A percentile compares a stretch with the other conserved stretches of the same genome.
Evolutionary conservation across 1,140 invertebrate genomes (phyloP).

Genomic region (Drosophila arizonae): DNA sequence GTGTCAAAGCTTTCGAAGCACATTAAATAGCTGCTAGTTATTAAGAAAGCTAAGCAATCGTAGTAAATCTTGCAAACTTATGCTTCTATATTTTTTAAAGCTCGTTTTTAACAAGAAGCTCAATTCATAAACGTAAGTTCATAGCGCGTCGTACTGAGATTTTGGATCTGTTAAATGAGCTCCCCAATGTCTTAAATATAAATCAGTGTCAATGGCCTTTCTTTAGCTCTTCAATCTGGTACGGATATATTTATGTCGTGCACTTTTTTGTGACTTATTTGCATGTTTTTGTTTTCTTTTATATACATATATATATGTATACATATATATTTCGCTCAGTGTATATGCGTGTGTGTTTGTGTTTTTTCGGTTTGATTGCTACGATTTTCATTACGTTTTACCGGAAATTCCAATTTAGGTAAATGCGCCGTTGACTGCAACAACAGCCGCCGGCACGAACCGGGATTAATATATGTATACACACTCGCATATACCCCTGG

Average conservation of each 20-base stretch:
- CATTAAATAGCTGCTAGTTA: too few relatives aligned
- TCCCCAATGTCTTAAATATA: neutral
- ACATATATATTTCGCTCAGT: slow-evolving; percentile 26
- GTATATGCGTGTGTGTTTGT: slow-evolving; percentile 49
- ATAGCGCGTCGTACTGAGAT: neutral
- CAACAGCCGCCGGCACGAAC: slow-evolving; percentile 46
- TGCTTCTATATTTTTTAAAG: too few relatives aligned
- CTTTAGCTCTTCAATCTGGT: neutral
- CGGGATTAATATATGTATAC: slow-evolving; percentile 63
- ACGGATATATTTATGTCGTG: slow-evolving; percentile 12
- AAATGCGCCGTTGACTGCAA: slow-evolving; percentile 79
- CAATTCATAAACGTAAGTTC: neutral
- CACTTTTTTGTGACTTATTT: slow-evolving; percentile 9
- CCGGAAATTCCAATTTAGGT: slow-evolving; percentile 83
- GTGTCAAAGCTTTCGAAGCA: too few relatives aligned
- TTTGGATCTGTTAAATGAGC: neutral
- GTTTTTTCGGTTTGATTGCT: slow-evolving; percentile 73
- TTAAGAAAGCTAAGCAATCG: too few relatives aligned
- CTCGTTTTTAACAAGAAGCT: neutral
- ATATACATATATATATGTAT: neutral
- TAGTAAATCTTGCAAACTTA: too few relatives aligned
- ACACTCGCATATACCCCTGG: slow-evolving; percentile 29
- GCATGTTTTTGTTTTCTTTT: slow-evolving; percentile 18
- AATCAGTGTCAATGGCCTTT: neutral
- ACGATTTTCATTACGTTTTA: slow-evolving; percentile 82